phyloP scores from a whole-genome alignment of 1,140 invertebrate genomes.

The Drosophila grimshawi region DNA sequence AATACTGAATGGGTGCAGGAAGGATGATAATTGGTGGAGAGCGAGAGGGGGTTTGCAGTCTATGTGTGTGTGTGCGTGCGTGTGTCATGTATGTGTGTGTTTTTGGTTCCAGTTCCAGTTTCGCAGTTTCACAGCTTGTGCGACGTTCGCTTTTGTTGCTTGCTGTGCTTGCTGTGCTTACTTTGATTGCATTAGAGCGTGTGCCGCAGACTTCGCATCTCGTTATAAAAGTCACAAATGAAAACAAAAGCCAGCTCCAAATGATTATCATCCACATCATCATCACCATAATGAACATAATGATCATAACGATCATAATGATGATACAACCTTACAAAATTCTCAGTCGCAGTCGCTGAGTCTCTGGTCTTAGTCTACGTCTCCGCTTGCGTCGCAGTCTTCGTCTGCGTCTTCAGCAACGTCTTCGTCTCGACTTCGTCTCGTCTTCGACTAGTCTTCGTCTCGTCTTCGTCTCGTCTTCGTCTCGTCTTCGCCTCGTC shows the following conservation, averaged over 20 bases:
- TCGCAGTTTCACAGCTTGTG: slow-evolving; percentile 49
- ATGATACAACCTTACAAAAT: slow-evolving; percentile 83
- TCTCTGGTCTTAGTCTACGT: slow-evolving; percentile 42
- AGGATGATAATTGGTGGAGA: neutral
- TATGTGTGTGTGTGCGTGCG: slow-evolving; percentile 20
- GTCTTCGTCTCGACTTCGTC: too few species aligned
- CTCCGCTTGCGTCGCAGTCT: slow-evolving; percentile 11
- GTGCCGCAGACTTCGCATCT: slow-evolving; percentile 74
- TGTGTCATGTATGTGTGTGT: slow-evolving; percentile 11
- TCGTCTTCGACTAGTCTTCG: too few species aligned
- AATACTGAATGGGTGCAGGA: slow-evolving; percentile 19
- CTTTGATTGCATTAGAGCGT: slow-evolving; percentile 80
- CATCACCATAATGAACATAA: too few species aligned
- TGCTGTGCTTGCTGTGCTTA: slow-evolving; percentile 25
- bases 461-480: too few species aligned
- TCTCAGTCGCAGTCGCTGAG: slow-evolving; percentile 62
- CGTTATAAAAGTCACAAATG: slow-evolving; percentile 67
- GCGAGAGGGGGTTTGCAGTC: slow-evolving; percentile 7
- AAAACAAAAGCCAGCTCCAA: slow-evolving; percentile 72
- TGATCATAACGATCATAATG: slow-evolving; percentile 40
- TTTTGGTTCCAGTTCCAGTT: slow-evolving; percentile 40
- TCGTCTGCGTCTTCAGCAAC: slow-evolving; percentile 28
- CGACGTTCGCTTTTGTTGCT: slow-evolving; percentile 49
- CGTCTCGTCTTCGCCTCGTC: too few species aligned
- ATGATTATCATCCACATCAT: slow-evolving; percentile 23